These are phyloP conservation scores for Coreius guichenoti DNA, from an alignment of 2,797 vertebrate species.

Conservation along the genomic window DNA sequence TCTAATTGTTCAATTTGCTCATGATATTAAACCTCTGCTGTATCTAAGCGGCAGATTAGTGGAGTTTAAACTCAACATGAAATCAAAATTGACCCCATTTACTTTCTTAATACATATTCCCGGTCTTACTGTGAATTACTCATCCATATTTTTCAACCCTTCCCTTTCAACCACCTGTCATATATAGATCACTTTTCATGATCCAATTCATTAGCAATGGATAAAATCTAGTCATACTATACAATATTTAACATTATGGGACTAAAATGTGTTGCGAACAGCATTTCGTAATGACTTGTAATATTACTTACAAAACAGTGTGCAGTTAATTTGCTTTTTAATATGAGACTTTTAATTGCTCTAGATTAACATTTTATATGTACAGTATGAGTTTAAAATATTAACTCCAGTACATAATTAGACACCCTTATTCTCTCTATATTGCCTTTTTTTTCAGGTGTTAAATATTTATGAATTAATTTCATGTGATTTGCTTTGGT, in stretches of 20 bases:
- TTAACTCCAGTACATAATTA: neutral
- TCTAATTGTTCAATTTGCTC: conserved; percentile 27
- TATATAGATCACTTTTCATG: neutral
- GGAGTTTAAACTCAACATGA: conserved; percentile 24
- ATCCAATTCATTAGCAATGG: neutral
- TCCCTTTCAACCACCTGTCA: neutral
- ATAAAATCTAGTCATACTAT: neutral
- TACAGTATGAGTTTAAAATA: neutral
- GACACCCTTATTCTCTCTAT: neutral
- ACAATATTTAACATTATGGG: neutral
- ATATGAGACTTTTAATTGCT: neutral
- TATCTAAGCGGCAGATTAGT: neutral
- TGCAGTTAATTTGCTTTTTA: neutral
- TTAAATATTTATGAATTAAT: conserved; percentile 25
- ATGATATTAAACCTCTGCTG: conserved; percentile 13
- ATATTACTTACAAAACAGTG: neutral
- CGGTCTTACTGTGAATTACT: neutral
- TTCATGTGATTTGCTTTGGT: conserved; percentile 25
- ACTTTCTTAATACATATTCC: neutral
- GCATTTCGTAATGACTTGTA: neutral
- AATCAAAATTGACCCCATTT: conserved; percentile 34
- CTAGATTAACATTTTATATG: conserved; percentile 14
- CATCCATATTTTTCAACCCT: neutral
- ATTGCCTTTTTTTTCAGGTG: neutral
- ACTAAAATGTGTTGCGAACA: neutral